Conservation (phyloP, 2,888 invertebrate species). For the Hypercompe scribonia region DNA sequence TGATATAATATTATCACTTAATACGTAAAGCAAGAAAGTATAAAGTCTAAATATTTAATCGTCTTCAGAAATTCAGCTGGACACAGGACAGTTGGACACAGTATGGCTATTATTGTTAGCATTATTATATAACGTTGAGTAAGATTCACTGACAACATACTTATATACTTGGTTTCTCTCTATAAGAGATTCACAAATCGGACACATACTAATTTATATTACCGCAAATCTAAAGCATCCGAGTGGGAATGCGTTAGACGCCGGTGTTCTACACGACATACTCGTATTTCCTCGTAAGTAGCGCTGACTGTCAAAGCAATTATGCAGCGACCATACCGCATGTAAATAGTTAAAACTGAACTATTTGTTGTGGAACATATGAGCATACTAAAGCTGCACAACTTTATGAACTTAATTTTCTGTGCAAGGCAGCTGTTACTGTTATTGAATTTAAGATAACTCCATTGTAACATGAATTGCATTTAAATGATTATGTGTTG, state of each 20-base stretch:
- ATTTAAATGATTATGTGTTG: neutral
- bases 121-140: too few species aligned
- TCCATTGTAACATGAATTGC: neutral
- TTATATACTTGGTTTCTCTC: too few species aligned
- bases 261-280: neutral
- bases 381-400: neutral
- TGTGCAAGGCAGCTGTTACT: neutral
- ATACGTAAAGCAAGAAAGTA: too few species aligned
- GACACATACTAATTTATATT: neutral
- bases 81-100: too few species aligned
- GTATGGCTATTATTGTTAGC: too few species aligned
- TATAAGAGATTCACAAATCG: neutral
- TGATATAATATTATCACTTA: too few species aligned
- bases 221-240: neutral
- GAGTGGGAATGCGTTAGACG: neutral
- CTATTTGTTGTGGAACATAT: neutral
- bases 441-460: neutral
- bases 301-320: neutral
- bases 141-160: too few species aligned
- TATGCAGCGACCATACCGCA: constrained; percentile 4
- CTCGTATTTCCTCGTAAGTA: neutral
- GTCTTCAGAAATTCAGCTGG: too few species aligned
- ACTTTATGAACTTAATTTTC: constrained; percentile 4
- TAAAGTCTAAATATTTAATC: too few species aligned
- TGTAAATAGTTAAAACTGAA: constrained; percentile 5